Evolutionary conservation across 2,888 invertebrate species (phyloP), one percentile per base, ranked within the genome.

Genomic region (Tetramorium bicarinatum): DNA sequence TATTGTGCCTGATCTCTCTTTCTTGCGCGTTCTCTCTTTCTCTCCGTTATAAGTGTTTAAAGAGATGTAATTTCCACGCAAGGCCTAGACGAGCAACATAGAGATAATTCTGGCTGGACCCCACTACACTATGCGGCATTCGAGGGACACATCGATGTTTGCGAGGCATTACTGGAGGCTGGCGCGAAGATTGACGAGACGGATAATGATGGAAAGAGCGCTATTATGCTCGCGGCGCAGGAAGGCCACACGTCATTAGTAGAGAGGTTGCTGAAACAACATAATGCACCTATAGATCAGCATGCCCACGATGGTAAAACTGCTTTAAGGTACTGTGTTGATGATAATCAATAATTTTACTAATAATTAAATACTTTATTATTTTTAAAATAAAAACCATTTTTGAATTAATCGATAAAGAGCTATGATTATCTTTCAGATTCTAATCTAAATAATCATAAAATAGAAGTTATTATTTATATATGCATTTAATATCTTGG

Each of bases 81-180:
- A 95, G 95, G 98, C 0, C 94, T 98, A 67, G 98, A 98, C 92
- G 98, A 98, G 91, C 98, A 98, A 85, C 98, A 98, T 93, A 95
- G 98, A 29, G 99, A 99, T 94, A 99, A 99, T 95, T 98, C 98
- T 0, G 99, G 99, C 0, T 99, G 99, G 99, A 99, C 99, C 0
- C 99, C 99, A 0, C 95, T 99, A 77, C 99, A 99, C 94, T 99
- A 99, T 94, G 97, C 99, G 0, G 98, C 99, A 18, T 99, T 99
- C 94, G 99, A 99, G 96, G 97, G 98, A 15, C 98, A 99, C 94
- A 95, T 96, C 75, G 97, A 97, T 93, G 98, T 98, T 0, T 97
- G 97, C 92, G 97, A 97, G 91, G 97, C 97, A 0, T 95, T 98
- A 0, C 95, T 99, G 0, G 98, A 98, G 93, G 98, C 98, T 0